Evolutionary conservation across 1,140 invertebrate genomes (phyloP).

Genomic region (Pseudomyrmex pallidus): DNA sequence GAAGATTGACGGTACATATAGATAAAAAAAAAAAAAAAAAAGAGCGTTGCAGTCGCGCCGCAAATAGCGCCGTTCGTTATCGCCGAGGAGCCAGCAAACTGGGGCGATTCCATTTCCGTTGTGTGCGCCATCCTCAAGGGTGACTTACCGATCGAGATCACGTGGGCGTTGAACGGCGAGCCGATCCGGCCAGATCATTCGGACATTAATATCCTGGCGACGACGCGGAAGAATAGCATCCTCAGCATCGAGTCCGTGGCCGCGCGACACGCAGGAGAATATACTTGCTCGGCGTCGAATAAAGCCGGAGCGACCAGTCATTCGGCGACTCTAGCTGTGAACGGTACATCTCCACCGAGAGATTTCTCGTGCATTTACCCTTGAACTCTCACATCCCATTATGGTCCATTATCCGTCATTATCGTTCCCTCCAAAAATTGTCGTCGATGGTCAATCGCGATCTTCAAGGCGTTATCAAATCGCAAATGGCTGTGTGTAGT

Average conservation of each 20-base stretch:
- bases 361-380: conserved; percentile 19
- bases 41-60: conserved; percentile 83
- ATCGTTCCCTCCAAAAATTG: not conserved
- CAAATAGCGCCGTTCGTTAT: conserved; percentile 85
- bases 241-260: conserved; percentile 90
- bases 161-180: conserved; percentile 84
- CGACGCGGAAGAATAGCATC: conserved; percentile 86
- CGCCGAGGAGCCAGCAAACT: conserved; percentile 84
- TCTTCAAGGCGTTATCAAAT: conserved; percentile 8
- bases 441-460: conserved; percentile 51
- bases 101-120: conserved; percentile 85
- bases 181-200: conserved; percentile 73
- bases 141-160: conserved; percentile 87
- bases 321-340: conserved; percentile 87
- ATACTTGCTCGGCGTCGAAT: conserved; percentile 88
- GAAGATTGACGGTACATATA: not conserved
- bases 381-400: conserved; percentile 24
- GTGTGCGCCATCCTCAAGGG: conserved; percentile 88
- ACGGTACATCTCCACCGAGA: conserved; percentile 84
- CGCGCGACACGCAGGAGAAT: conserved; percentile 89
- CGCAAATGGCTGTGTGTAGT: not conserved
- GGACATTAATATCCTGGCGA: conserved; percentile 80
- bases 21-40: not conserved
- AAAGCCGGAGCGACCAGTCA: conserved; percentile 87
- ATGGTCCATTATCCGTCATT: conserved; percentile 18